phyloP scores from a whole-genome alignment of 37 sponge, comb jelly and placozoan genomes.

The Crambe crambe region DNA sequence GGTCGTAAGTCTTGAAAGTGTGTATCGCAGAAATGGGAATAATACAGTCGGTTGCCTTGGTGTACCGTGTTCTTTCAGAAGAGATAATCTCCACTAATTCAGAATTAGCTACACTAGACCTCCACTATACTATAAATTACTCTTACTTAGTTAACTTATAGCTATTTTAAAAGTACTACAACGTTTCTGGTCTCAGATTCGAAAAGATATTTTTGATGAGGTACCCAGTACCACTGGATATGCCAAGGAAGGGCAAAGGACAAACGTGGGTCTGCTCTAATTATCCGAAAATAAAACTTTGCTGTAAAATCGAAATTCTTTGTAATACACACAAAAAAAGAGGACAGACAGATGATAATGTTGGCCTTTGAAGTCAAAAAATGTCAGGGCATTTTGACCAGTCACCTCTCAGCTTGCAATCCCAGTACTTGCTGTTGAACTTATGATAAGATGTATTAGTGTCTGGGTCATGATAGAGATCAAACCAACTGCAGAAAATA shows the following conservation, averaged over 20 bases:
- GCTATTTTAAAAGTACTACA: not conserved
- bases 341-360: not conserved
- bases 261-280: not conserved
- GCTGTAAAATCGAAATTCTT: not conserved
- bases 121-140: not conserved
- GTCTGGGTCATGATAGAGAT: constrained; percentile 67
- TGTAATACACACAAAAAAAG: not conserved
- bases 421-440: constrained; percentile 87
- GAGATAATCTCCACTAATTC: too few species aligned
- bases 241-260: not conserved
- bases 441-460: constrained; percentile 59
- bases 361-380: constrained; percentile 38
- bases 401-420: constrained; percentile 64
- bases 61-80: too few species aligned
- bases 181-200: not conserved
- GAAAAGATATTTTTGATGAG: not conserved
- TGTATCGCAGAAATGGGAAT: too few species aligned
- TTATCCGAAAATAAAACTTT: not conserved
- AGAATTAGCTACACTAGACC: not conserved
- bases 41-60: too few species aligned
- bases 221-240: not conserved
- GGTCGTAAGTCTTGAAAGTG: too few species aligned
- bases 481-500: constrained; percentile 66
- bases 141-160: not conserved
- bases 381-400: constrained; percentile 73